These are phyloP conservation scores for Calameuta pallipes DNA, from an alignment of 2,888 invertebrate genomes.

Conservation along the genomic window DNA sequence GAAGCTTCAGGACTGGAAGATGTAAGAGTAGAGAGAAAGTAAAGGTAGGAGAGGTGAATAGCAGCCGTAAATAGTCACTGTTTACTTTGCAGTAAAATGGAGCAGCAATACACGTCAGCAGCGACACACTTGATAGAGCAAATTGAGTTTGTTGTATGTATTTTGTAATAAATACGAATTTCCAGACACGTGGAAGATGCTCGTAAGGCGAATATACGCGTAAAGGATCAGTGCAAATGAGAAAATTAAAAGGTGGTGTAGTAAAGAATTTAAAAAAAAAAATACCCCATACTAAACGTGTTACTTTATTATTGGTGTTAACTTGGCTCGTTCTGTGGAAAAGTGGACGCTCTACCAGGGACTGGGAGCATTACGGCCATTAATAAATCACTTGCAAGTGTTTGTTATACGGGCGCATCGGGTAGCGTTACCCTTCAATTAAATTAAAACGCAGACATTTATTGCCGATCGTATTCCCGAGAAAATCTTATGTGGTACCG, in stretches of 20 bases:
- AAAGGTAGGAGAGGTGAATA: neutral
- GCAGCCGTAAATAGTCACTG: neutral
- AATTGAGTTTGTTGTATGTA: slow-evolving; percentile 52
- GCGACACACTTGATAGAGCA: slow-evolving; percentile 42
- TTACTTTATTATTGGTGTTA: slow-evolving; percentile 49
- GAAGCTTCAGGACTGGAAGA: neutral
- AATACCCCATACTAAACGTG: neutral
- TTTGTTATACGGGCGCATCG: slow-evolving; percentile 29
- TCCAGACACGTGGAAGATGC: neutral
- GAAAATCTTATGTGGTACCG: neutral
- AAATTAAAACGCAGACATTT: slow-evolving; percentile 35
- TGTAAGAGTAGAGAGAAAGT: neutral
- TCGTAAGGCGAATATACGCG: neutral
- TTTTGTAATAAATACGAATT: slow-evolving; percentile 33
- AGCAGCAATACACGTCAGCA: slow-evolving; percentile 35
- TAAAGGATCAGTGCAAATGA: neutral
- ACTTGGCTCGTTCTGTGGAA: slow-evolving; percentile 26
- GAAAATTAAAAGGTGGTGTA: neutral
- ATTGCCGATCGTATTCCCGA: slow-evolving; percentile 27
- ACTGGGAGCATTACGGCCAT: slow-evolving; percentile 44
- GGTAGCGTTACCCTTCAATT: slow-evolving; percentile 26
- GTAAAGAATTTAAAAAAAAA: neutral
- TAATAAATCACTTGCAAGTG: slow-evolving; percentile 54
- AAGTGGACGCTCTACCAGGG: slow-evolving; percentile 30
- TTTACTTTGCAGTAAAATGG: neutral